phyloP scores from a whole-genome alignment of 2,797 vertebrate genomes.

The Tarsius wallacei region DNA sequence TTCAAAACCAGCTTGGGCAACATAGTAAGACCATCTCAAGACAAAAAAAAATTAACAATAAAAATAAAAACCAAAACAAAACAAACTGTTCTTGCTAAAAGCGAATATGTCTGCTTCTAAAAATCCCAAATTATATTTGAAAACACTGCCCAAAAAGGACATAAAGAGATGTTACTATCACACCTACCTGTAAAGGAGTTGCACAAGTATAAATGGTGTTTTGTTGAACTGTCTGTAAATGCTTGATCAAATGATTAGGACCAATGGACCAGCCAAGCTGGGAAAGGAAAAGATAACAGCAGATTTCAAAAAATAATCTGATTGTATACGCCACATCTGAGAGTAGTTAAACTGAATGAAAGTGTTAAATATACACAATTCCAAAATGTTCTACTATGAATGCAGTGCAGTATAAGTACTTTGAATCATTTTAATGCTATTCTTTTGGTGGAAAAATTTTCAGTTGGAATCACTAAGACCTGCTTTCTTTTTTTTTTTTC shows the following conservation, averaged over 20 bases:
- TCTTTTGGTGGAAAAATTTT: conserved; percentile 22
- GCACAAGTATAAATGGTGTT: conserved; percentile 96
- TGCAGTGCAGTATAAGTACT: not conserved
- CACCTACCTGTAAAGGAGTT: conserved; percentile 96
- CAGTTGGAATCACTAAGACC: not conserved
- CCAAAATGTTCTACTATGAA: not conserved
- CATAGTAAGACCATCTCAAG: too few relatives aligned
- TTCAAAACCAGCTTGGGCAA: too few relatives aligned
- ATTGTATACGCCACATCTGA: not conserved
- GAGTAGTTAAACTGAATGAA: not conserved
- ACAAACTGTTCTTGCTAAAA: not conserved
- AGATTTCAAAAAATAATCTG: conserved; percentile 62
- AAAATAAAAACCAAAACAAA: too few relatives aligned
- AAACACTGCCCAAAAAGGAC: not conserved
- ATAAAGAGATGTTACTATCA: not conserved
- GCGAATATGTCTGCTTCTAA: not conserved
- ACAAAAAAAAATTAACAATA: too few relatives aligned
- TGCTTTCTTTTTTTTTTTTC: too few relatives aligned
- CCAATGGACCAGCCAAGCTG: conserved; percentile 98
- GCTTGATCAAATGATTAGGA: conserved; percentile 95
- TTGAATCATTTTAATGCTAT: conserved; percentile 3
- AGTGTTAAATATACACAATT: not conserved
- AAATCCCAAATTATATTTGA: conserved; percentile 25
- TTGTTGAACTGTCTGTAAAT: conserved; percentile 98
- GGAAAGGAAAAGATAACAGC: conserved; percentile 79